Percentiles rank a stretch among this genome's conserved stretches.
Conservation (phyloP, 2,888 invertebrate species). For the Hymenopus coronatus region DNA sequence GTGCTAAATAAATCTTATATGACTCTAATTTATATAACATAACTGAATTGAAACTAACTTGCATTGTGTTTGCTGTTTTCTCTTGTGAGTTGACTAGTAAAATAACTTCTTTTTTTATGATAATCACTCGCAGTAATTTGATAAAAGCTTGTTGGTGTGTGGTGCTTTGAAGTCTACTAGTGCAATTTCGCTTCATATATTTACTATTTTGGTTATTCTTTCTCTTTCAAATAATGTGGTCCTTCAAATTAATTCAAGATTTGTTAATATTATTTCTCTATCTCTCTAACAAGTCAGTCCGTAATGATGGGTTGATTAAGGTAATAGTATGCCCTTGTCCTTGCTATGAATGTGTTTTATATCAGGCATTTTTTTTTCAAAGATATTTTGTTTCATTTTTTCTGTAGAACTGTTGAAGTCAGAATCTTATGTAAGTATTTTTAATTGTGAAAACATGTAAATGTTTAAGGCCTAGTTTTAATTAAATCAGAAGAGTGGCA, state of each 20-base stretch:
- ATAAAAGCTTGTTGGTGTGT: not conserved
- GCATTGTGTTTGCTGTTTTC: not conserved
- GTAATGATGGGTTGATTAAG: constrained; percentile 51
- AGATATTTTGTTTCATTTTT: not conserved
- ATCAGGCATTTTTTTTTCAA: not conserved
- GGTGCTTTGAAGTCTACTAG: not conserved
- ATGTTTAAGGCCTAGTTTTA: not conserved
- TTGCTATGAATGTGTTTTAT: constrained; percentile 26
- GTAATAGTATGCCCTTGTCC: constrained; percentile 39
- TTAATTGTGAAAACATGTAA: not conserved
- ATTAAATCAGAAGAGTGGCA: not conserved
- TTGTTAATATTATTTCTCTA: constrained; percentile 46
- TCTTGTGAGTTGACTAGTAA: constrained; percentile 2
- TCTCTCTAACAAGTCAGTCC: constrained; percentile 53
- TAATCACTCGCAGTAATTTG: not conserved
- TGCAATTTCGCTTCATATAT: not conserved
- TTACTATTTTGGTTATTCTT: not conserved
- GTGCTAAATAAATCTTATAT: not conserved
- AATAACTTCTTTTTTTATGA: not conserved
- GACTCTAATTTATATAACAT: not conserved
- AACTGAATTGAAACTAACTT: not conserved
- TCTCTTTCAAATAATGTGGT: not conserved
- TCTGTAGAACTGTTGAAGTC: not conserved
- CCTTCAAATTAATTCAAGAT: not conserved
- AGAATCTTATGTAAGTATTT: constrained; percentile 31